phyloP scores from a whole-genome alignment of 1,140 invertebrate species.

The Sycophila sp. region DNA sequence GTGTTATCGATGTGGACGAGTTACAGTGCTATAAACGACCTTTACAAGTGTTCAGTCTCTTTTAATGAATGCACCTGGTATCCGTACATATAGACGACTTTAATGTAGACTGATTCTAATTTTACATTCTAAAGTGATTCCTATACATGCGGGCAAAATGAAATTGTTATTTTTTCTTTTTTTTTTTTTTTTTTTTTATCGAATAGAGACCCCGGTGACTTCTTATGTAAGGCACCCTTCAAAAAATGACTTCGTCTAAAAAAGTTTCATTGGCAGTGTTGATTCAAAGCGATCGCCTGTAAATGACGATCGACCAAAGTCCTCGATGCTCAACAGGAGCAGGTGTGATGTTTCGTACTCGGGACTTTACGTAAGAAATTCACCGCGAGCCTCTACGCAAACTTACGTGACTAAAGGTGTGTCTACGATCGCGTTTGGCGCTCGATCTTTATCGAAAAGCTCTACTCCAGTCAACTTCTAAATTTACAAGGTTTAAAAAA shows the following conservation, averaged over 20 bases:
- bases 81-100: neutral
- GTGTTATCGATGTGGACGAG: neutral
- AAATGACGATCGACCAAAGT: neutral
- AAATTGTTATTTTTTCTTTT: neutral
- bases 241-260: no score
- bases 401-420: neutral
- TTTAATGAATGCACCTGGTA: slow-evolving; percentile 6
- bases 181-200: no score
- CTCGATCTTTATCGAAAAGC: neutral
- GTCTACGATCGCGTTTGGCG: slow-evolving; percentile 1
- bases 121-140: neutral
- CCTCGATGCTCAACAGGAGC: neutral
- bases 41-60: slow-evolving; percentile 21
- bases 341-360: neutral
- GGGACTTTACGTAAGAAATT: slow-evolving; percentile 1
- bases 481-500: no score
- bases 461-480: no score
- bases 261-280: neutral
- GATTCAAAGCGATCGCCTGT: neutral
- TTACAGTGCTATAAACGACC: neutral
- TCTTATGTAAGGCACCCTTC: no score
- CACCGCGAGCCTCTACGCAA: neutral
- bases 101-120: neutral
- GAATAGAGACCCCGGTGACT: no score
- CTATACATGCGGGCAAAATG: neutral